Evolutionary conservation across 2,888 invertebrate species (phyloP), one percentile per base, ranked within the genome.

Genomic region (Acrocera orbiculus): DNA sequence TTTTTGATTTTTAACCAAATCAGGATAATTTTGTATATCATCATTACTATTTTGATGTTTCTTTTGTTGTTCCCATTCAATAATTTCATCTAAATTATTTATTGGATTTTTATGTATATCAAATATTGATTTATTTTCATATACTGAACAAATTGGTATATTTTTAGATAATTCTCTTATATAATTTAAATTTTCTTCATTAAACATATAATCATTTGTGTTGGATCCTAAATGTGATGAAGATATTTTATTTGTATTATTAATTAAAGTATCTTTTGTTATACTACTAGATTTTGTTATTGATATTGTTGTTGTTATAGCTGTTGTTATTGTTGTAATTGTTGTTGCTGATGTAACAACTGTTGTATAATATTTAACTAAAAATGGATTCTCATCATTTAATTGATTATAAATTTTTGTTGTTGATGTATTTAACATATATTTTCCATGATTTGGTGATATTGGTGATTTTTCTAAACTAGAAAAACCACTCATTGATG

Each of bases 401-500:
- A n/a, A 17, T 17, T 37, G 36, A n/a, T 30, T 24, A 19, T 37
- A 33, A 14, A 35, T 10, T 5, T 38, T 32, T 9, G 34, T 34
- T 7, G 31, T 30, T n/a, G 31, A 32, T 2, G 28, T 22, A 13
- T 25, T 26, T 24, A 36, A 8, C 17, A 13, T 37, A 5, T 32
- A 23, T 9, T 30, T 30, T n/a, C 22, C 27, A 28, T 34, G 33
- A 17, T 35, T 37, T 16, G 82, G 80, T 1, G 80, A 83, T 16
- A 78, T 76, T 4, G 83, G 83, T 20, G 83, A 82, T 61, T 83
- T 83, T 55, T 85, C 83, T 47, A 82, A 61, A 51, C 80, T 81
- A 9, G 81, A 81, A 72, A 83, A 79, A 4, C 83, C 82, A 50
- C 81, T 83, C 76, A 85, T 78, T 5, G 85, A 85, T 1, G 83